These are phyloP conservation scores for Todus mexicanus DNA, from an alignment of 2,797 vertebrate genomes.

Conservation along the genomic window DNA sequence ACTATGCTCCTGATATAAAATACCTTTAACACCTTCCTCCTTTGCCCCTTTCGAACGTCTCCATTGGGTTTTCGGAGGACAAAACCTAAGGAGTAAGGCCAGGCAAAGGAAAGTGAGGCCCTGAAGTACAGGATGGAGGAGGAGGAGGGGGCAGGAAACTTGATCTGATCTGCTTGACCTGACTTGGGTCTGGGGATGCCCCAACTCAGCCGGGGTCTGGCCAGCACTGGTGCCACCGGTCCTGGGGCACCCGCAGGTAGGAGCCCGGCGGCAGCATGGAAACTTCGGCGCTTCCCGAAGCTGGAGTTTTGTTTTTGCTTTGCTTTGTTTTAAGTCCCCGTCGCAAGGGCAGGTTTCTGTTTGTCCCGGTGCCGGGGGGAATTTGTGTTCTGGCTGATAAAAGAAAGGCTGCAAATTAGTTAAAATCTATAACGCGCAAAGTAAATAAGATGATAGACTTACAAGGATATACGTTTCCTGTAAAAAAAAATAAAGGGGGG, in stretches of 20 bases:
- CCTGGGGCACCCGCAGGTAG: constrained; percentile 24
- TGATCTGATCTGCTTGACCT: constrained; percentile 12
- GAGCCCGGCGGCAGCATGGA: background rate
- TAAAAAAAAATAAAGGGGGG: background rate
- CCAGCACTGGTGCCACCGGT: background rate
- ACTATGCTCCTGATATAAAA: background rate
- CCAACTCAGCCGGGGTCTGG: background rate
- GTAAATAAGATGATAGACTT: constrained; percentile 78
- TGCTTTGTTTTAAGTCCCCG: constrained; percentile 67
- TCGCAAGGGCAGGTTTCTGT: constrained; percentile 68
- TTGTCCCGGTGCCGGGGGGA: constrained; percentile 57
- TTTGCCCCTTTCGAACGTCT: background rate
- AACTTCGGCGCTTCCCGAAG: background rate
- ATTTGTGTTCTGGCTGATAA: constrained; percentile 73
- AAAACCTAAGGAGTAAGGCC: background rate
- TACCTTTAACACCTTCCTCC: background rate
- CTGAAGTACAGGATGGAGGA: background rate
- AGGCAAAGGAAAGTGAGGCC: background rate
- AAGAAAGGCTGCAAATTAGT: constrained; percentile 72
- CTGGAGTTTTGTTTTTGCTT: constrained; percentile 48
- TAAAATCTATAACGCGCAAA: constrained; percentile 73
- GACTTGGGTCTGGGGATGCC: background rate
- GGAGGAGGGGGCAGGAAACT: background rate
- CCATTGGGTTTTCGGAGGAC: constrained; percentile 5
- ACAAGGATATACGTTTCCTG: constrained; percentile 85